Conservation (phyloP, 2,797 vertebrate genomes). For the Pseudomugil gertrudae region DNA sequence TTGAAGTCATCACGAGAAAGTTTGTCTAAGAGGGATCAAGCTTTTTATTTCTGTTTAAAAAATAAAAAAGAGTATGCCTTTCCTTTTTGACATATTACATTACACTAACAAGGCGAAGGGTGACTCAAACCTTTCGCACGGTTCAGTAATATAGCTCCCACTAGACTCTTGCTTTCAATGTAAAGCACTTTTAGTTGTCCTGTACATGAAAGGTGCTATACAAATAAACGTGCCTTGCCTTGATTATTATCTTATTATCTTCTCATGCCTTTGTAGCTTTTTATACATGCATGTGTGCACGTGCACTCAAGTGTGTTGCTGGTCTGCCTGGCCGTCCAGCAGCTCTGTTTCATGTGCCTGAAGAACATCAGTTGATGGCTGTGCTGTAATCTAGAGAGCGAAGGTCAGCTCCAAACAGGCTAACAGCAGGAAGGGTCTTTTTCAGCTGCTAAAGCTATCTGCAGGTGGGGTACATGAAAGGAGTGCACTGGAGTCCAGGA, state of each 20-base stretch:
- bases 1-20: neutral
- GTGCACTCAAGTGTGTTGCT: slow-evolving; percentile 35
- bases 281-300: slow-evolving; percentile 31
- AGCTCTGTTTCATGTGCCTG: slow-evolving; percentile 72
- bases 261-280: slow-evolving; percentile 34
- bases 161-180: slow-evolving; percentile 4
- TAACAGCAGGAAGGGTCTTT: slow-evolving; percentile 76
- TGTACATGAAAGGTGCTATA: no score
- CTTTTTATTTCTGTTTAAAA: neutral
- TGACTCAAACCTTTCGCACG: neutral
- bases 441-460: slow-evolving; percentile 59
- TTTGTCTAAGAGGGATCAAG: neutral
- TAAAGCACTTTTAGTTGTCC: no score
- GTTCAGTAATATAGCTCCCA: neutral
- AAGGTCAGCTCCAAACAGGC: slow-evolving; percentile 80
- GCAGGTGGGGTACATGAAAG: slow-evolving; percentile 74
- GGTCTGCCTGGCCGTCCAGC: slow-evolving; percentile 30
- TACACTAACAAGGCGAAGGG: neutral
- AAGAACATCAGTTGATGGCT: slow-evolving; percentile 52
- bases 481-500: slow-evolving; percentile 50
- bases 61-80: neutral
- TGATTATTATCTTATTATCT: no score
- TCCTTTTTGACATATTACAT: neutral
- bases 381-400: slow-evolving; percentile 69
- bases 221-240: no score